Conservation (phyloP, 2,888 invertebrate species). For the Odontocerum albicorne region DNA sequence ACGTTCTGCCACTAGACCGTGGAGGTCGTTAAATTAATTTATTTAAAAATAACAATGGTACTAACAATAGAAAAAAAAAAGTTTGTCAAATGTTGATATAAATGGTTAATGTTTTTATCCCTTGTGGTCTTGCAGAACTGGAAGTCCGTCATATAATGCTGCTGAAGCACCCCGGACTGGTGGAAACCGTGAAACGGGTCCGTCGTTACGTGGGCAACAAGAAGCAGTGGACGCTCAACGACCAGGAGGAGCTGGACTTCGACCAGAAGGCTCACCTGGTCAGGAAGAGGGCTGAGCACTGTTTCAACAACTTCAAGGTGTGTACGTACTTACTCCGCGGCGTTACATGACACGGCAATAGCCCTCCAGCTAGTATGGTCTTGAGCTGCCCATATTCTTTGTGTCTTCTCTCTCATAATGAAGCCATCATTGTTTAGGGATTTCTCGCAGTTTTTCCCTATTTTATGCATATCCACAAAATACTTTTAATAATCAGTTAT, state of each 20-base stretch:
- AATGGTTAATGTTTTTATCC: too few relatives aligned
- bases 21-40: too few relatives aligned
- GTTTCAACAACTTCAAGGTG: conserved; percentile 49
- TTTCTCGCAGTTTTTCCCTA: too few relatives aligned
- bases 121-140: conserved; percentile 48
- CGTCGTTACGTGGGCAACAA: conserved; percentile 79
- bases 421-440: not conserved
- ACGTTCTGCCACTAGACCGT: too few relatives aligned
- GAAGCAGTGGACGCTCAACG: conserved; percentile 68
- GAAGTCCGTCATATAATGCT: conserved; percentile 73
- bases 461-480: too few relatives aligned
- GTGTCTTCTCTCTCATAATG: not conserved
- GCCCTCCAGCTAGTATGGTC: too few relatives aligned
- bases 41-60: too few relatives aligned
- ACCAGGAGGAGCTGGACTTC: conserved; percentile 64
- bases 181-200: conserved; percentile 76
- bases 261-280: conserved; percentile 69
- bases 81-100: too few relatives aligned
- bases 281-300: conserved; percentile 65
- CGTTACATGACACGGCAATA: not conserved
- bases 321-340: too few relatives aligned
- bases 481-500: too few relatives aligned
- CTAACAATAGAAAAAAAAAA: too few relatives aligned
- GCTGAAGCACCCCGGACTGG: conserved; percentile 76
- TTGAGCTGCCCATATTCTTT: not conserved